Evolutionary conservation across 1,140 invertebrate species (phyloP), one percentile per base, ranked within the genome.

Genomic region (Uloborus diversus): DNA sequence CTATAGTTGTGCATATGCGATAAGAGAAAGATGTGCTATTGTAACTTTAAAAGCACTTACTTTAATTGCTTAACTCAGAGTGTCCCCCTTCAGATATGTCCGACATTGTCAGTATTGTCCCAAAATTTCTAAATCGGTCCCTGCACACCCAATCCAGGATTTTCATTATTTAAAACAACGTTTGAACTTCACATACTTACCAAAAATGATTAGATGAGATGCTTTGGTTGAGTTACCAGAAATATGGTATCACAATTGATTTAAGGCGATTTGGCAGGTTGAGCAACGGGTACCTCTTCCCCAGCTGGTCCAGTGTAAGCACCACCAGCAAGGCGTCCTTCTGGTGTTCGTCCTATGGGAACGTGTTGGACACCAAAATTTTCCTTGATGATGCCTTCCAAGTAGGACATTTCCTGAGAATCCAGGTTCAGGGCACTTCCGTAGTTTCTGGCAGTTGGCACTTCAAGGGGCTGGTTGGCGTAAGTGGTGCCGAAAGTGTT

Each of bases 371-470:
- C 30, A 14, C 7, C 59, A n/a, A 78, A 78, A 13, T 65, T 49
- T 32, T 65, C 66, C 62, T 78, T 78, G 17, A 78, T 30, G 61
- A 78, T 78, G 1, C 73, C 61, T 33, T 78, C 73, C 23, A 78
- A 47, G 25, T 65, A 30, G 30, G 73, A 47, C 61, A 65, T n/a
- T 25, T 78, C 73, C 28, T 57, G 30, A 1, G 73, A 25, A 23
- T 78, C 73, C 23, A 78, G 37, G 17, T 37, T 56, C 17, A 78
- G 49, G 42, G 61, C 28, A 2, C 61, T 27, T 2, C 47, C 49
- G 32, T 66, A 53, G 35, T 9, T 32, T 14, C 73, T 33, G 13
- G 61, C 61, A 7, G 47, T 20, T 1, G 28, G n/a, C 13, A 32
- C 20, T 13, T 30, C 37, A 4, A n/a, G 7, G 56, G 23, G 11